phyloP scores from a whole-genome alignment of 2,888 invertebrate genomes.

The Schrankia costaestrigalis region DNA sequence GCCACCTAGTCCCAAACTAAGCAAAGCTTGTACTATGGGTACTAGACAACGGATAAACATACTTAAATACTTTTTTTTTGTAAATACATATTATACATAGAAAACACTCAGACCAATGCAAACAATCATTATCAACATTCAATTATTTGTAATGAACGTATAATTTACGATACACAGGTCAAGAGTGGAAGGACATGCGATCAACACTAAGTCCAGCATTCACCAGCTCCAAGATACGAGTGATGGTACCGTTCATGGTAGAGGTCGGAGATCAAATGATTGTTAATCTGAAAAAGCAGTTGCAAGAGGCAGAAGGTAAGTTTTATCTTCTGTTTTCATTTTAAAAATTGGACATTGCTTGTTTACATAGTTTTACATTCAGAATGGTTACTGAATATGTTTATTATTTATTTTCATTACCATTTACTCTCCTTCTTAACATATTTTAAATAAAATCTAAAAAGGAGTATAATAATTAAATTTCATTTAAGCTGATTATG shows the following conservation, averaged over 20 bases:
- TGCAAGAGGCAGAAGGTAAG: constrained; percentile 30
- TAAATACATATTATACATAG: background rate
- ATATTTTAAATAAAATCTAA: no score
- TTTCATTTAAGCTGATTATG: no score
- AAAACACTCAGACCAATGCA: background rate
- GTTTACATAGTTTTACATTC: no score
- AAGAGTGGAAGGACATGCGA: constrained; percentile 56
- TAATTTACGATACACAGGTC: constrained; percentile 19
- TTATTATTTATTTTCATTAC: no score
- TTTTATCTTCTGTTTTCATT: background rate
- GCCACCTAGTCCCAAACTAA: no score
- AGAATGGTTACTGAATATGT: background rate
- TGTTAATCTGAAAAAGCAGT: constrained; percentile 34
- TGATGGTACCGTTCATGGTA: constrained; percentile 59
- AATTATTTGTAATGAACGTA: background rate
- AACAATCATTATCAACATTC: background rate
- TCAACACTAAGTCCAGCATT: constrained; percentile 68
- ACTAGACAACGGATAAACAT: no score
- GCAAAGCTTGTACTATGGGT: no score
- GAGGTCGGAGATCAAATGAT: constrained; percentile 52
- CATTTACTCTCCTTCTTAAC: no score
- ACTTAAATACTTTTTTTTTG: background rate
- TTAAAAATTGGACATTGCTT: background rate
- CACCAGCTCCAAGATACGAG: constrained; percentile 69
- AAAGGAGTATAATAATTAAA: no score